Evolutionary conservation across 2,797 vertebrate species (phyloP), one percentile per base, ranked within the genome.

Genomic region (Coregonus ussuriensis): DNA sequence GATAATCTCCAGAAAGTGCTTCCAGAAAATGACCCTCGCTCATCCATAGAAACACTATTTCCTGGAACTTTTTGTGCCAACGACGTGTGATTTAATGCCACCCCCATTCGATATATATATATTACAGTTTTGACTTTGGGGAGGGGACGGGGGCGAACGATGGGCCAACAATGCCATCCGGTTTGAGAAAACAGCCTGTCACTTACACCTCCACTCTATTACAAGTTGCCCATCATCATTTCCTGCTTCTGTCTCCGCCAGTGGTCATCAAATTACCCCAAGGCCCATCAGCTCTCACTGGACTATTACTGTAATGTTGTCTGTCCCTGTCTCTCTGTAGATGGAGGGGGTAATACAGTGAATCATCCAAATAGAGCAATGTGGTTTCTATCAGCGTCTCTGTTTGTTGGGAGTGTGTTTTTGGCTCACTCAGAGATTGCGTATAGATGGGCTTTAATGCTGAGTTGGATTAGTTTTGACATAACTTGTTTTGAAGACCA

Each of bases 1-100:
- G 80, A 88, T 84, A 51, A n/a, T 81, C 74, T 81, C 53, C 13
- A 78, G 6, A 21, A 84, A 84, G 71, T 75, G 72, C 29, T 84
- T 74, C 82, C 71, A 75, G 76, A 87, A 84, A 87, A 78, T 51
- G 54, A 71, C 62, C 4, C 6, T 81, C 68, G 13, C 18, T 21
- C 21, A 3, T 53, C 7, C 51, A 31, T 53, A 11, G 13, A 74
- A 47, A 51, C 37, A 31, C 66, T 6, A 52, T 85, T 90, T 86
- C 83, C 83, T 87, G 83, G 53, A 80, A 79, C 33, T 54, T 80
- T 85, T 72, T 71, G 14, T 3, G 75, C 65, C 76, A 47, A 71
- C 76, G 53, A 33, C 21, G 47, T 79, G 72, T 72, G 69, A 79
- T 73, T 85, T 11, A 76, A 76, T 81, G 70, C 51, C 68, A 41